Percentiles rank a stretch among this genome's conserved stretches.
Evolutionary conservation across 2,797 vertebrate species (phyloP).

Genomic region (Glyptemys insculpta): DNA sequence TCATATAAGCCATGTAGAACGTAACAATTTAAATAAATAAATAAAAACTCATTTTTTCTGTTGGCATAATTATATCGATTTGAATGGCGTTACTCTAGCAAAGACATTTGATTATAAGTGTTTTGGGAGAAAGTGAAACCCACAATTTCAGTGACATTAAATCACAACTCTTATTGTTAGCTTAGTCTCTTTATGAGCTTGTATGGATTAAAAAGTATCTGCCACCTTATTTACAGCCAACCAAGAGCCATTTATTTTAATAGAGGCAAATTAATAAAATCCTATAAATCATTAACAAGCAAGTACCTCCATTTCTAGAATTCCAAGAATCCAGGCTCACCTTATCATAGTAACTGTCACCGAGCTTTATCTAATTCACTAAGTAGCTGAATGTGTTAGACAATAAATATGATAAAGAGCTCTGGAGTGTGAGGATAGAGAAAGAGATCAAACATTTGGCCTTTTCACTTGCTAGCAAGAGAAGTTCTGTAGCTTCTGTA

Average conservation of each 20-base stretch:
- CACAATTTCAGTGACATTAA: background rate
- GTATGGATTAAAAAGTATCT: constrained; percentile 49
- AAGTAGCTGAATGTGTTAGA: constrained; percentile 18
- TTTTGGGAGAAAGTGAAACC: constrained; percentile 22
- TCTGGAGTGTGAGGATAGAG: background rate
- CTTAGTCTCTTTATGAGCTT: background rate
- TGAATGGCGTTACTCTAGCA: background rate
- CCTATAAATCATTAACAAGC: constrained; percentile 71
- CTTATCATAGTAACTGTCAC: constrained; percentile 1
- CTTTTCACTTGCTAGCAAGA: constrained; percentile 3
- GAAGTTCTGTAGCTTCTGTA: background rate
- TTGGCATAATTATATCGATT: background rate
- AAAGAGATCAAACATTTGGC: background rate
- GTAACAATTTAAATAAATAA: background rate
- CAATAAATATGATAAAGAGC: constrained; percentile 33
- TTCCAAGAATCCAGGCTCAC: constrained; percentile 49
- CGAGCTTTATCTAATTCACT: constrained; percentile 37
- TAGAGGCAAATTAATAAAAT: constrained; percentile 66
- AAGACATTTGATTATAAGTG: background rate
- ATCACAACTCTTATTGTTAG: background rate
- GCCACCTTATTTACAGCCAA: constrained; percentile 39
- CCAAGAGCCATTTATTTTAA: constrained; percentile 63
- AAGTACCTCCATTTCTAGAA: constrained; percentile 58
- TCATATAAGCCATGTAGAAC: background rate
- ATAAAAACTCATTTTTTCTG: background rate